Evolutionary conservation across 2,113 vertebrate species (phyloP), one percentile per base, ranked within the genome.

Genomic region (Dicerorhinus sumatrensis): DNA sequence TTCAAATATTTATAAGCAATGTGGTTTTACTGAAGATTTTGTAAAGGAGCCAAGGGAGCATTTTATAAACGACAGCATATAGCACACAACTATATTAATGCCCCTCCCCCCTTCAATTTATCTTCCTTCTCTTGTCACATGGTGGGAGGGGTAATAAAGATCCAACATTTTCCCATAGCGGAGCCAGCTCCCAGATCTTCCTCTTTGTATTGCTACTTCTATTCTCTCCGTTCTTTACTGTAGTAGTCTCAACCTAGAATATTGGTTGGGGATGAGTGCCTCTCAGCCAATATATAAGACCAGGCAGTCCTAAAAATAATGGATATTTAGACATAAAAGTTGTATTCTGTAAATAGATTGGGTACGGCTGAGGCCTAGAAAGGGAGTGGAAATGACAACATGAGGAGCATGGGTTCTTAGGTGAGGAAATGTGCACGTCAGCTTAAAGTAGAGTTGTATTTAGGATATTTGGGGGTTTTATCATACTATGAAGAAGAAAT

Each of bases 1-100:
- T 91, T 89, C n/a, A 85, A 82, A 96, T 81, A 89, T 31, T 95
- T 93, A 75, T 33, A 81, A 84, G 87, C 87, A 81, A 63, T 12
- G 42, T 14, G 65, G 14, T 88, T 95, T 65, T 88, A 62, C 48
- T 42, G 10, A 76, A 92, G 31, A 76, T 29, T 97, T 79, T 79
- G 63, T 84, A 95, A 94, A 77, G 48, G 42, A 91, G 39, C 48
- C 39, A 88, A 77, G 39, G 46, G 51, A 73, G 29, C 39, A 10
- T 42, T 92, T 92, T 73, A 79, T 80, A 88, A 96, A 48, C 46
- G 65, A 58, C 6, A 48, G 16, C 23, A 0, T 54, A 65, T 0
- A 80, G 17, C 39, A 93, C 5, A 46, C 48, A 39, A 36, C 83
- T 63, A 83, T 83, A 79, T 25, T 69, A 94, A 93, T 20, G 14